Conservation (phyloP, 2,113 vertebrate genomes). For the Atrichornis clamosus region DNA sequence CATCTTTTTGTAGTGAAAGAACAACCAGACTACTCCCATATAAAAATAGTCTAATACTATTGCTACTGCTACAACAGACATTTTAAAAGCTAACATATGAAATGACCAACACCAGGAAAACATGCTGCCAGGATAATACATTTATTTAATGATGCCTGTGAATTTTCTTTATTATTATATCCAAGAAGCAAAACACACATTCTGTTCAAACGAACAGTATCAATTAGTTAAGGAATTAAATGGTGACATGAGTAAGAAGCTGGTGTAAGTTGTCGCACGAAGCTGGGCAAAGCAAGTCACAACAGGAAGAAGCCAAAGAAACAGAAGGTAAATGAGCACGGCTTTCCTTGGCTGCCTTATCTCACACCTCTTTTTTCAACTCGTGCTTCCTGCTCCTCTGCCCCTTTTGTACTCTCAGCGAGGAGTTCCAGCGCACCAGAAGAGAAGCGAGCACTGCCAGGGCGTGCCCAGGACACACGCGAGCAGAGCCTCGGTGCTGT, state of each 20-base stretch:
- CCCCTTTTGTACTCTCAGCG: not conserved
- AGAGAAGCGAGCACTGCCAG: not conserved
- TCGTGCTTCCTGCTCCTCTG: not conserved
- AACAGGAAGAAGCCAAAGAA: not conserved
- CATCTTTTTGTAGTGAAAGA: conserved; percentile 7
- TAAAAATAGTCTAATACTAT: not conserved
- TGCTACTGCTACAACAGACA: not conserved
- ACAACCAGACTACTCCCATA: not conserved
- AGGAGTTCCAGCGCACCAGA: not conserved
- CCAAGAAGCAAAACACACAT: not conserved
- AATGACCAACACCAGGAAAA: not conserved
- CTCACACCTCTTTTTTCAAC: not conserved
- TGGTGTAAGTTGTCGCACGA: not conserved
- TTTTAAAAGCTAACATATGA: not conserved
- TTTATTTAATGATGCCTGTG: not conserved
- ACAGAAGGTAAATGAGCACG: not conserved
- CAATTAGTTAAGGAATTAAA: not conserved
- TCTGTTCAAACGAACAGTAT: not conserved
- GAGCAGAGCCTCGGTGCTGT: not conserved
- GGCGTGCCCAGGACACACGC: not conserved
- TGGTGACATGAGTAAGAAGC: not conserved
- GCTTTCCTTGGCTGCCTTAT: not conserved
- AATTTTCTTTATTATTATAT: not conserved
- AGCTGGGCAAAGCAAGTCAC: not conserved
- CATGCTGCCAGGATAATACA: not conserved